phyloP scores from a whole-genome alignment of 1,140 invertebrate species.

The Temnothorax nylanderi region DNA sequence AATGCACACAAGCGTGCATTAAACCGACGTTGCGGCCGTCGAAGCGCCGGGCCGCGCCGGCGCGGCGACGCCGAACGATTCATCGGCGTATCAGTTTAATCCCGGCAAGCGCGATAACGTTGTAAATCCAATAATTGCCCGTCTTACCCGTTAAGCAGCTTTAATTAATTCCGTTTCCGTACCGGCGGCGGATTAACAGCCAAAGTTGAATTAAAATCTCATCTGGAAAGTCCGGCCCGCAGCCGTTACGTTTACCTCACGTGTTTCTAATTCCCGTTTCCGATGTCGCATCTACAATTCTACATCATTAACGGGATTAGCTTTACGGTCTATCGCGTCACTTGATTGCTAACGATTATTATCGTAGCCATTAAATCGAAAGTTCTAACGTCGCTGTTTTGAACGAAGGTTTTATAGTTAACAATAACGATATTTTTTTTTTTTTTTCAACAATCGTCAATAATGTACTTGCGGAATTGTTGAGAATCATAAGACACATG shows the following conservation, averaged over 20 bases:
- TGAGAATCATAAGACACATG: neutral
- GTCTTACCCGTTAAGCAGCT: slow-evolving; percentile 71
- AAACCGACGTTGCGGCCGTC: slow-evolving; percentile 24
- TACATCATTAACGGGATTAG: neutral
- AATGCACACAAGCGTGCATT: slow-evolving; percentile 19
- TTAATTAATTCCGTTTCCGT: slow-evolving; percentile 76
- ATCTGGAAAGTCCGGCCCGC: slow-evolving; percentile 52
- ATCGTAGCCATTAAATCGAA: neutral
- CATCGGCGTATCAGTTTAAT: slow-evolving; percentile 72
- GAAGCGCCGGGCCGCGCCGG: slow-evolving; percentile 24
- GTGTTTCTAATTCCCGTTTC: neutral
- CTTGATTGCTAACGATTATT: neutral
- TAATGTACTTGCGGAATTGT: neutral
- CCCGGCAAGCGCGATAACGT: slow-evolving; percentile 68
- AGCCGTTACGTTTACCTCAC: neutral
- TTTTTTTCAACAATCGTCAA: neutral
- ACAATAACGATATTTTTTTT: neutral
- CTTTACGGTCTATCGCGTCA: neutral
- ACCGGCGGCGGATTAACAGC: slow-evolving; percentile 68
- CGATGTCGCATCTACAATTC: neutral
- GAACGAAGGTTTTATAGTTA: neutral
- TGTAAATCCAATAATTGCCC: slow-evolving; percentile 77
- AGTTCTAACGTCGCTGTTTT: neutral
- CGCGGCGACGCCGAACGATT: slow-evolving; percentile 53
- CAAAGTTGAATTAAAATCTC: slow-evolving; percentile 76